These are phyloP conservation scores for Acanthosoma haemorrhoidale DNA, from an alignment of 2,888 invertebrate genomes.

Conservation along the genomic window DNA sequence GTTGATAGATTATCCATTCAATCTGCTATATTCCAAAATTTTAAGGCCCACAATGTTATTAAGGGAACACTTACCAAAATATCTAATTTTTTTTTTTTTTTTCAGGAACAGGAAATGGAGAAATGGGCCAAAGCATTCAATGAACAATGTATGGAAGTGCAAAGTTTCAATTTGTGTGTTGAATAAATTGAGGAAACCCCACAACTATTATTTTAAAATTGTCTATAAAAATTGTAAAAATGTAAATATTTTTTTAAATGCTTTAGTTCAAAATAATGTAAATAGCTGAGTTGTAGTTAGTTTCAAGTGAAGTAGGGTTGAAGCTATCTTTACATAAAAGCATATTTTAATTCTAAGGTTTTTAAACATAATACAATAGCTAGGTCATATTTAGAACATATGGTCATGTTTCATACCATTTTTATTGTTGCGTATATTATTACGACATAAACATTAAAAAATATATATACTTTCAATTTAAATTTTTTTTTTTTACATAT, in stretches of 20 bases:
- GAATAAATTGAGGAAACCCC: constrained; percentile 31
- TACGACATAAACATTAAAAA: neutral
- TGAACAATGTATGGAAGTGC: constrained; percentile 37
- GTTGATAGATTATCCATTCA: too few relatives aligned
- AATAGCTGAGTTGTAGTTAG: neutral
- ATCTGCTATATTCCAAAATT: too few relatives aligned
- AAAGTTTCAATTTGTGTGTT: constrained; percentile 35
- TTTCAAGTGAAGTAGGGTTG: too few relatives aligned
- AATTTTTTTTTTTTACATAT: neutral
- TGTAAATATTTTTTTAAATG: constrained; percentile 2
- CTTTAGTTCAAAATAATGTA: neutral
- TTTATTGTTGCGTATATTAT: neutral
- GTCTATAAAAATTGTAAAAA: neutral
- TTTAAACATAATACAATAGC: too few relatives aligned
- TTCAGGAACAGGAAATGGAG: constrained; percentile 38
- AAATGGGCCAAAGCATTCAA: constrained; percentile 39
- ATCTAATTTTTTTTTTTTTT: neutral
- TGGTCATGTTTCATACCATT: too few relatives aligned
- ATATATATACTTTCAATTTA: neutral
- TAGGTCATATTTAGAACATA: too few relatives aligned
- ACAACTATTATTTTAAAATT: neutral
- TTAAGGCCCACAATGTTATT: neutral
- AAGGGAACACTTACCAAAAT: neutral
- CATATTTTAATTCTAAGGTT: too few relatives aligned
- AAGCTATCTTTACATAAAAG: too few relatives aligned